These are phyloP conservation scores for Imbricaverruca yamaguchii DNA, from an alignment of 2,888 invertebrate species.

Conservation along the genomic window DNA sequence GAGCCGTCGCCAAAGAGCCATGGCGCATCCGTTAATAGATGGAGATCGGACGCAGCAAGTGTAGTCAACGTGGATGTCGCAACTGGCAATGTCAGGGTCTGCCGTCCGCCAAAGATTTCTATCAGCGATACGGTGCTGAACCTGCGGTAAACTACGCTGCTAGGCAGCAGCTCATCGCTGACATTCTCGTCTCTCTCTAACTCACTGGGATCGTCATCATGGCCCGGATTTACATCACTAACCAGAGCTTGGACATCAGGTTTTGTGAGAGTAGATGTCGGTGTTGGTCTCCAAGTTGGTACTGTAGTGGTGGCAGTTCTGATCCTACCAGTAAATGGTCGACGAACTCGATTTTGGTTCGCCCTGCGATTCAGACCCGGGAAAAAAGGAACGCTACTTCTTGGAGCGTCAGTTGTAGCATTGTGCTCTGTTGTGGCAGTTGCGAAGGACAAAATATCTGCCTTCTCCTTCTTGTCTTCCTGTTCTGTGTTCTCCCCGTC, in stretches of 20 bases:
- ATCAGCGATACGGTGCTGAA: constrained; percentile 35
- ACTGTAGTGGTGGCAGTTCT: not conserved
- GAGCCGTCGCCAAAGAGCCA: constrained; percentile 29
- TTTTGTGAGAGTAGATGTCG: not conserved
- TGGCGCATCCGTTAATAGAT: constrained; percentile 33
- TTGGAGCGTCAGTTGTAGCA: not conserved
- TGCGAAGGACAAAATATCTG: not conserved
- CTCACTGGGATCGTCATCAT: not conserved
- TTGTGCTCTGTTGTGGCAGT: not conserved
- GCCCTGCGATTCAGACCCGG: not conserved
- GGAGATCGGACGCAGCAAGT: constrained; percentile 33
- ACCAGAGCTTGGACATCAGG: not conserved
- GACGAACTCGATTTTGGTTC: not conserved
- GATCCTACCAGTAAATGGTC: not conserved
- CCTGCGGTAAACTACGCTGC: constrained; percentile 35
- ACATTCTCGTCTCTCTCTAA: not conserved
- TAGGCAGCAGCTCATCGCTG: constrained; percentile 23
- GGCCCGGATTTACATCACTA: not conserved
- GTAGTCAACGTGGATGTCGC: constrained; percentile 36
- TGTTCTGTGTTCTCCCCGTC: not conserved
- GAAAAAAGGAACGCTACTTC: not conserved
- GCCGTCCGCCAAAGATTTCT: constrained; percentile 36
- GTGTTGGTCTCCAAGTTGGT: not conserved
- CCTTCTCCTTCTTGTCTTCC: not conserved
- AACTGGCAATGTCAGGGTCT: constrained; percentile 35